Evolutionary conservation across 1,140 invertebrate species (phyloP), one percentile per base, ranked within the genome.

Genomic region (Teleogryllus occipitalis): DNA sequence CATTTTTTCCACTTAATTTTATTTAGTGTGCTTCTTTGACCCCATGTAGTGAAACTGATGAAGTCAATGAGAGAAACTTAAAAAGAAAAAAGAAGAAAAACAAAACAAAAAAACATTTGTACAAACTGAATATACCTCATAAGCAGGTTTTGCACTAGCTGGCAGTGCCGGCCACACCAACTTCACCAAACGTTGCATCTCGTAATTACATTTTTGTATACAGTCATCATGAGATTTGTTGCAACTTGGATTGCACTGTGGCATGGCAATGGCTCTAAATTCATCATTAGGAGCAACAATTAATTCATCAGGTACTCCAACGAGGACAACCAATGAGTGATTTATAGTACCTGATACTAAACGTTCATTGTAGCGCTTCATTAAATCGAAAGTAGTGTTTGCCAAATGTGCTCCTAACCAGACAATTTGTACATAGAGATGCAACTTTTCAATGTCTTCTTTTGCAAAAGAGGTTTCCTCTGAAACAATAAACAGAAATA

Each of bases 251-350:
- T 90, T 87, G 82, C 90, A 92, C 75, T 87, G 85, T 12, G 90
- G 90, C 83, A 92, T 88, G 7, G 84, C 84, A 4, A 92, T 87
- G 46, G 83, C 84, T 1, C 84, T 82, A 81, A 88, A 90, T 72
- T 89, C 82, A 7, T 85, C 83, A 79, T 86, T 83, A 83, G 88
- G 86, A 86, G 90, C 83, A 65, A 91, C 85, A 87, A 83, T 73
- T 48, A 94, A 83, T n/a, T 87, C 86, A 78, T 90, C 92, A 0
- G 93, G 93, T 5, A 88, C 88, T 89, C 91, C 93, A 82, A 89
- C 89, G 74, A 94, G 87, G 75, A 94, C 89, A 7, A 94, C 83
- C 72, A 93, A 83, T 22, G 89, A 90, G 48, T 86, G 78, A 80
- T 78, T 78, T 74, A n/a, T 81, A 65, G 54, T 1, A 65, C 10